These are phyloP conservation scores for Alviniconcha marisindica DNA, from an alignment of 1,140 invertebrate genomes.

Conservation along the genomic window DNA sequence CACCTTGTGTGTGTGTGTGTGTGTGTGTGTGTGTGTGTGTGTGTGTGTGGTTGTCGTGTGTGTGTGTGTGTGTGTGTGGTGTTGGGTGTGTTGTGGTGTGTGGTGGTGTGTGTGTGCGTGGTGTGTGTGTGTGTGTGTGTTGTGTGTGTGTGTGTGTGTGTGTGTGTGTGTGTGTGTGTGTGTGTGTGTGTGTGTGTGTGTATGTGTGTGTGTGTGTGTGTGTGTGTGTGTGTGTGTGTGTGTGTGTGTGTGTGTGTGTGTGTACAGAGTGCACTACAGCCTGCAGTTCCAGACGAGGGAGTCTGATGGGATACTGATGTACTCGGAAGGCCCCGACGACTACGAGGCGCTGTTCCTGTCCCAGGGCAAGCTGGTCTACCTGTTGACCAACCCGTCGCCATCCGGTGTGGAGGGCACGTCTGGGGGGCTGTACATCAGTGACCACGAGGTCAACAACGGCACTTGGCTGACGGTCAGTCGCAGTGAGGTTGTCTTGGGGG, in stretches of 20 bases:
- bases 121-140: too few relatives aligned
- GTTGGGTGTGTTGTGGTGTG: too few relatives aligned
- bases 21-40: too few relatives aligned
- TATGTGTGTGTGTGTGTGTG: conserved; percentile 1
- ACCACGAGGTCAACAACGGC: conserved; percentile 42
- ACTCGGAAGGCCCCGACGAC: conserved; percentile 45
- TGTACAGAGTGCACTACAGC: conserved; percentile 40
- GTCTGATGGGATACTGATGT: conserved; percentile 38
- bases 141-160: conserved; percentile 14
- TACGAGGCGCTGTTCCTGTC: conserved; percentile 49
- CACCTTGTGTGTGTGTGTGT: too few relatives aligned
- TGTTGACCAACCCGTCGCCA: conserved; percentile 47
- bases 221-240: conserved; percentile 1
- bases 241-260: background rate
- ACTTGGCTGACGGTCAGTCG: conserved; percentile 46
- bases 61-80: too few relatives aligned
- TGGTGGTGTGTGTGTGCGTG: too few relatives aligned
- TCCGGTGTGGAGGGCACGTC: conserved; percentile 46
- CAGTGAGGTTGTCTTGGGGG: background rate
- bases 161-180: background rate
- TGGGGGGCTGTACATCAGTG: conserved; percentile 43
- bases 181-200: background rate
- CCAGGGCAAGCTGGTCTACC: conserved; percentile 45
- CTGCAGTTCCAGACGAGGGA: conserved; percentile 39
- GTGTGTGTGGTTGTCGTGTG: too few relatives aligned